Base-by-base conservation (phyloP, 2,888 invertebrate species). In the Tetragnatha montana region DNA sequence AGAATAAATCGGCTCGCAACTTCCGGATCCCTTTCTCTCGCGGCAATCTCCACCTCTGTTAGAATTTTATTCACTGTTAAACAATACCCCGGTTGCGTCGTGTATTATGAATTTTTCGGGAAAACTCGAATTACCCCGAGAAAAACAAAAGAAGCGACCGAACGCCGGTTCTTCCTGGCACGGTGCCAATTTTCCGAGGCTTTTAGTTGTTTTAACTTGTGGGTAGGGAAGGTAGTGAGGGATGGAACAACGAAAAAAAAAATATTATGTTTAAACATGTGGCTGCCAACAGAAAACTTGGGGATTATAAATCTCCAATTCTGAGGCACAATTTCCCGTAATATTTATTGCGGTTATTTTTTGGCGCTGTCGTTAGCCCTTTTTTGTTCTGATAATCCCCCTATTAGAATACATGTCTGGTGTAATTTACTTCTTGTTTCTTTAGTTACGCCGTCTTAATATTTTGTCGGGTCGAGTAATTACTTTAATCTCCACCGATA, bases 231-330 rank as follows among this genome's bases (percentile, higher is more conserved):
- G 69, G 35, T 71, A 49, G 17, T 14, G 80, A 47, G 80, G 49
- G 8, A 22, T 8, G 8, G 14, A 21, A 21, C 8, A 73, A 79
- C 21, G 35, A 21, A 10, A 50, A 50, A 60, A 73, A 49, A 81
- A 49, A 81, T 19, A 8, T 21, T 76, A 78, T 71, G 78, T 78
- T 85, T 85, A 78, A 85, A 50, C 51, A 84, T 85, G 85, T 51
- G 70, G 78, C 69, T 51, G 78, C 50, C 78, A 50, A 68, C 49
- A 50, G 70, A 70, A 69, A n/a, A 70, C 51, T 85, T 49, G 69
- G 12, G 70, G 71, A 51, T 85, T 85, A 78, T 50, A 35, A 71
- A 35, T 85, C 71, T 22, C 69, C 78, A 21, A 71, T 75, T 49
- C 75, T 76, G 51, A 14, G 22, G 21, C n/a, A 68, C 76, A 60